These are phyloP conservation scores for Mormyrus proboscirostris DNA, from an alignment of 2,797 vertebrate genomes.

Conservation along the genomic window DNA sequence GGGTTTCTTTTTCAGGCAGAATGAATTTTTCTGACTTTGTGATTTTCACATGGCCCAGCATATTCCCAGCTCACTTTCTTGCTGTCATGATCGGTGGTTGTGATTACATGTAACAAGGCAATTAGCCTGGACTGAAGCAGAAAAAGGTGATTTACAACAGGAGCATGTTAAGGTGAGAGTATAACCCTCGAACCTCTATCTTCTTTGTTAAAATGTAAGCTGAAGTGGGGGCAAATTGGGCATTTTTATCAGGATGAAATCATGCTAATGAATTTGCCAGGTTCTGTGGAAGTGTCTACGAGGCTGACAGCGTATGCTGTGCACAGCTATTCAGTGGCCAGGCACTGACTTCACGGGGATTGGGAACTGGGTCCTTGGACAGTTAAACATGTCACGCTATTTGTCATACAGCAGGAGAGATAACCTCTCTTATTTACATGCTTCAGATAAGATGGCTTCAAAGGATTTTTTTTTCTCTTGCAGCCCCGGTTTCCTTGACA, in stretches of 20 bases:
- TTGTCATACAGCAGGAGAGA: conserved; percentile 48
- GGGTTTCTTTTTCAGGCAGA: background rate
- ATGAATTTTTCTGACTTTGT: background rate
- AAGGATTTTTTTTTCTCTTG: conserved; percentile 52
- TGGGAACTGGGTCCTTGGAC: conserved; percentile 33
- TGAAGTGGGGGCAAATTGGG: conserved; percentile 25
- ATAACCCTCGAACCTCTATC: conserved; percentile 13
- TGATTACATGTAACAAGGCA: conserved; percentile 24
- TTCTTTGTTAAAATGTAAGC: conserved; percentile 16
- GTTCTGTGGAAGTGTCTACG: conserved; percentile 2
- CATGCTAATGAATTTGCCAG: conserved; percentile 10
- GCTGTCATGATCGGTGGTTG: conserved; percentile 15
- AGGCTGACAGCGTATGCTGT: conserved; percentile 5
- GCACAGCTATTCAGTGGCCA: conserved; percentile 25
- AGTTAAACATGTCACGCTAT: conserved; percentile 47
- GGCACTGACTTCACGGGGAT: conserved; percentile 31
- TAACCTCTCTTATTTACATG: conserved; percentile 65
- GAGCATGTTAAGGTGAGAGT: background rate
- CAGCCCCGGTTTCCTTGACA: conserved; percentile 63
- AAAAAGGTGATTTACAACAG: conserved; percentile 20
- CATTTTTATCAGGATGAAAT: conserved; percentile 14
- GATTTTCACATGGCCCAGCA: background rate
- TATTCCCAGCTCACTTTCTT: conserved; percentile 7
- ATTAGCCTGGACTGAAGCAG: conserved; percentile 14
- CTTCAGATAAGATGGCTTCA: conserved; percentile 58